Evolutionary conservation across 2,113 vertebrate species (phyloP).

Genomic region (Macquaria ambigua): DNA sequence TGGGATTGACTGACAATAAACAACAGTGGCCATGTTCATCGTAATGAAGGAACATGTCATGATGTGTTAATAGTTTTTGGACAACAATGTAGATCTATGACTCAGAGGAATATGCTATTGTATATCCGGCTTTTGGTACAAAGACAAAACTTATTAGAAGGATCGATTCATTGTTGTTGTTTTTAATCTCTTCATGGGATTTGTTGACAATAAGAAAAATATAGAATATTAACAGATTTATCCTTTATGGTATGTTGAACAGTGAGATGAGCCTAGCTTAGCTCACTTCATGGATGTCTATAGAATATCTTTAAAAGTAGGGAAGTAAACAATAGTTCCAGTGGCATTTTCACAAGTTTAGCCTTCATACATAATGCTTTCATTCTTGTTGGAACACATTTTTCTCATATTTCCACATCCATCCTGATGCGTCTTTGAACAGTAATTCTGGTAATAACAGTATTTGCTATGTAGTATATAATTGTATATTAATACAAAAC

Average conservation of each 20-base stretch:
- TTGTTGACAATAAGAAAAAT: neutral
- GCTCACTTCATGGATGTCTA: neutral
- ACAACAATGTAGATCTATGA: neutral
- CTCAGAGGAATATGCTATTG: neutral
- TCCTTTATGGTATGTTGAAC: neutral
- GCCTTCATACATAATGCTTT: neutral
- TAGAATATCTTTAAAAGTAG: neutral
- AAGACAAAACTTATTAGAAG: neutral
- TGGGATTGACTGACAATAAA: neutral
- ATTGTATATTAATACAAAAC: neutral
- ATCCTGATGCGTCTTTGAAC: neutral
- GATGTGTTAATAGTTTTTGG: neutral
- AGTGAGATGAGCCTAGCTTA: neutral
- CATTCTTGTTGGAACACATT: neutral
- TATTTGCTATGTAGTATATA: neutral
- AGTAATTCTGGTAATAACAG: neutral
- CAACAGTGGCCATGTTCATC: neutral
- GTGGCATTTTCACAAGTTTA: neutral
- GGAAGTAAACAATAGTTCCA: neutral
- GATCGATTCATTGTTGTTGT: neutral
- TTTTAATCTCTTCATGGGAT: neutral
- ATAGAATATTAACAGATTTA: neutral
- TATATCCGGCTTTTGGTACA: neutral
- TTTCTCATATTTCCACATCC: neutral
- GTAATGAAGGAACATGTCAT: neutral